A percentile compares a stretch with the other conserved stretches of the same genome.
Evolutionary conservation across 2,797 vertebrate genomes (phyloP).

Genomic region (Dicrostonyx torquatus): DNA sequence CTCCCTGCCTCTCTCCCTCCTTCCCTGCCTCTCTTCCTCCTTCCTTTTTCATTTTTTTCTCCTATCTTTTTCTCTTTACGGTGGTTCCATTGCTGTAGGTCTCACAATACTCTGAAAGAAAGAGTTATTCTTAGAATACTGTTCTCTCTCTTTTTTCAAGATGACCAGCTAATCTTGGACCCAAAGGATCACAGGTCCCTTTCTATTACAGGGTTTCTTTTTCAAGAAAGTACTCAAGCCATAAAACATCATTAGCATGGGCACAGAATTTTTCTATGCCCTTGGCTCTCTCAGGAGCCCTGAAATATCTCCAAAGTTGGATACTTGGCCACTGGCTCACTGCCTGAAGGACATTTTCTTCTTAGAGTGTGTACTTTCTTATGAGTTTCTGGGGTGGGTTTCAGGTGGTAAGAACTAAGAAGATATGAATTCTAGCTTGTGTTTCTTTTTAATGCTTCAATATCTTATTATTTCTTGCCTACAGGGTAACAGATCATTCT

Average conservation of each 20-base stretch:
- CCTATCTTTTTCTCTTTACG: not conserved
- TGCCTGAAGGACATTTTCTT: not conserved
- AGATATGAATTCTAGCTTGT: not conserved
- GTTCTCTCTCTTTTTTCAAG: conserved; percentile 35
- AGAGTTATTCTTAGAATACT: conserved; percentile 34
- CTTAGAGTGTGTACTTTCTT: not conserved
- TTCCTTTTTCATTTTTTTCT: not conserved
- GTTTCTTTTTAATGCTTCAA: not conserved
- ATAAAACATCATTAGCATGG: not conserved
- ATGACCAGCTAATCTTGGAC: not conserved
- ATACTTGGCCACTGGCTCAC: not conserved
- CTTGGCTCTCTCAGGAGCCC: not conserved
- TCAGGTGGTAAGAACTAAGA: not conserved
- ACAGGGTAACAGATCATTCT: not conserved
- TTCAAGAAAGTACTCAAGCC: not conserved
- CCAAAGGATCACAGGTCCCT: not conserved
- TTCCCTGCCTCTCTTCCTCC: not conserved
- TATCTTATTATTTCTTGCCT: not conserved
- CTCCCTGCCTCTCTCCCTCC: too few relatives aligned
- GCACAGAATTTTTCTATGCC: not conserved
- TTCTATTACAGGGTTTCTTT: not conserved
- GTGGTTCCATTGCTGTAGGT: not conserved
- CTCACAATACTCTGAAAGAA: not conserved
- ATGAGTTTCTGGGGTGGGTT: not conserved
- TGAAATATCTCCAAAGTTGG: not conserved